Evolutionary conservation across 2,888 invertebrate genomes (phyloP).

Genomic region (Lepidochrysops patricia): DNA sequence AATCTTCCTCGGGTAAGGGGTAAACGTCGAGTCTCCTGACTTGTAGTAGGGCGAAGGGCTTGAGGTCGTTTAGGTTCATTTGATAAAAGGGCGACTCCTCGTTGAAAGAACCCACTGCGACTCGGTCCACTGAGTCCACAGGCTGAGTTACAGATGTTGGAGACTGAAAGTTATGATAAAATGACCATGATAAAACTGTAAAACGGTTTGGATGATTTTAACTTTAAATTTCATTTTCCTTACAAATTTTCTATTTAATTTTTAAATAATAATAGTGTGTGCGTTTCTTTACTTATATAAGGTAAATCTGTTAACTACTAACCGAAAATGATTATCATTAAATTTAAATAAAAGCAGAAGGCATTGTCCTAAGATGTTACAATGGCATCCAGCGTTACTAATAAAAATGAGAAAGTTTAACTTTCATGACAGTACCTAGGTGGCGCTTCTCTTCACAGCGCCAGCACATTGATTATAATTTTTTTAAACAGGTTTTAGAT

Average conservation of each 20-base stretch:
- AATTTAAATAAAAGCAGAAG: not conserved
- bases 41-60: slow-evolving; percentile 47
- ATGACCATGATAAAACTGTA: no score
- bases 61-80: slow-evolving; percentile 54
- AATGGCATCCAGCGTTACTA: not conserved
- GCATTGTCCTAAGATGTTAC: no score
- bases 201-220: no score
- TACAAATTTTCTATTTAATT: not conserved
- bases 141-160: slow-evolving; percentile 42
- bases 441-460: not conserved
- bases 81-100: slow-evolving; percentile 59
- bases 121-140: slow-evolving; percentile 44
- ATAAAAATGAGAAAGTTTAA: no score
- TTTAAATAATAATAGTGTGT: not conserved
- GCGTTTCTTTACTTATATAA: not conserved
- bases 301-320: not conserved
- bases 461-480: not conserved
- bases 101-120: slow-evolving; percentile 60
- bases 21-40: slow-evolving; percentile 52
- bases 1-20: slow-evolving; percentile 37
- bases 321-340: no score
- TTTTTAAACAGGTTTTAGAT: no score
- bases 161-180: slow-evolving; percentile 39
- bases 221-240: not conserved
- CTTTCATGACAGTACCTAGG: not conserved